These are phyloP conservation scores for Penelope pileata DNA, from an alignment of 2,113 vertebrate species.

Conservation along the genomic window DNA sequence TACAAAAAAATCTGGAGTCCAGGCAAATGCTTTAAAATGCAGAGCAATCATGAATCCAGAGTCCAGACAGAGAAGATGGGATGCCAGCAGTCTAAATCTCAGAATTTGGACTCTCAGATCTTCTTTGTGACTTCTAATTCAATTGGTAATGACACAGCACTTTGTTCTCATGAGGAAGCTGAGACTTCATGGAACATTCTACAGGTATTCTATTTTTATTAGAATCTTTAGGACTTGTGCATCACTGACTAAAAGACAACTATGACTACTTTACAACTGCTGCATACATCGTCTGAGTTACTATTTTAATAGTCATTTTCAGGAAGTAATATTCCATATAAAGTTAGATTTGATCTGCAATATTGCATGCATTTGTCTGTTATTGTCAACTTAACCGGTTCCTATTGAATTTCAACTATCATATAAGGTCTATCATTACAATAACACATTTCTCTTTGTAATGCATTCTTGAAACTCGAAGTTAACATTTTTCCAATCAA, in stretches of 20 bases:
- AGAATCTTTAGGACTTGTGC: background rate
- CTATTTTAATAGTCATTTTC: background rate
- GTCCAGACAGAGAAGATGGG: background rate
- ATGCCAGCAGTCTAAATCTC: background rate
- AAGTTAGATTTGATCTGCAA: background rate
- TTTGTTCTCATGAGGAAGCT: background rate
- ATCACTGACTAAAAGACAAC: background rate
- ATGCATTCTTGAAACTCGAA: background rate
- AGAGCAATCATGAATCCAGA: background rate
- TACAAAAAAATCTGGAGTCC: background rate
- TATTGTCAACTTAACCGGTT: background rate
- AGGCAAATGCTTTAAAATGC: background rate
- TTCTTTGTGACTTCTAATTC: background rate
- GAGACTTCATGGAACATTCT: background rate
- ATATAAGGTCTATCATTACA: background rate
- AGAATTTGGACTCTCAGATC: background rate
- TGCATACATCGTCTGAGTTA: background rate
- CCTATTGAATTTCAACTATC: background rate
- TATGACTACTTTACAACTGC: background rate
- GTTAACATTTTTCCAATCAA: background rate
- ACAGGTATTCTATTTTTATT: background rate
- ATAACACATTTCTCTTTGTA: background rate
- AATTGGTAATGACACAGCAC: background rate
- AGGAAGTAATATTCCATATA: background rate
- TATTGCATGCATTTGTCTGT: background rate